A percentile compares a stretch with the other conserved stretches of the same genome.
Evolutionary conservation across 1,140 invertebrate genomes (phyloP).

Genomic region (Panulirus ornatus): DNA sequence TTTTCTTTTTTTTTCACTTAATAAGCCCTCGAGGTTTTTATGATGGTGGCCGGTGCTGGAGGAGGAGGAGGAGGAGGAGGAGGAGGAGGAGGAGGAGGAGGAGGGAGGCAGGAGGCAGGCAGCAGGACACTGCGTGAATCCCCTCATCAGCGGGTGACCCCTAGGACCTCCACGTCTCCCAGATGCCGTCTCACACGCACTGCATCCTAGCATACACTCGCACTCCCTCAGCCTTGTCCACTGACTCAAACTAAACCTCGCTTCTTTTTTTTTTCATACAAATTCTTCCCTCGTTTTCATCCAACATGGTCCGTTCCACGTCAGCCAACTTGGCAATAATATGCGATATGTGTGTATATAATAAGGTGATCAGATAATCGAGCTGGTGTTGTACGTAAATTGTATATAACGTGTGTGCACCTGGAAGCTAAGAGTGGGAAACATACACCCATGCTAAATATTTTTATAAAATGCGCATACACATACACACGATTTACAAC

Average conservation of each 20-base stretch:
- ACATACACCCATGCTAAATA: too few relatives aligned
- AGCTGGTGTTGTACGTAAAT: too few relatives aligned
- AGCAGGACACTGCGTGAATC: slow-evolving; percentile 13
- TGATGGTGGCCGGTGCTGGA: background rate
- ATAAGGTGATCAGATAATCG: too few relatives aligned
- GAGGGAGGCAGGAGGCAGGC: background rate
- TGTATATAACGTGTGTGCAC: too few relatives aligned
- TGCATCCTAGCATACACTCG: background rate
- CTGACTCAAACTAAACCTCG: background rate
- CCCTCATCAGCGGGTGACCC: slow-evolving; percentile 37
- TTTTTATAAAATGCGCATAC: too few relatives aligned
- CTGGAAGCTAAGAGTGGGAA: too few relatives aligned
- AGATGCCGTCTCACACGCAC: slow-evolving; percentile 17
- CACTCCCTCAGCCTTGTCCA: background rate
- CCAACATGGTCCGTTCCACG: background rate
- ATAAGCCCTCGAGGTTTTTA: background rate
- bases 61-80: background rate
- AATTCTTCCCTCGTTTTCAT: too few relatives aligned
- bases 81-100: background rate
- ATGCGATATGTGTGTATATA: too few relatives aligned
- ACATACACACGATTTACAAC: too few relatives aligned
- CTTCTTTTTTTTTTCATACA: background rate
- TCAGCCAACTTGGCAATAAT: too few relatives aligned
- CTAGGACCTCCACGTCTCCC: slow-evolving; percentile 47
- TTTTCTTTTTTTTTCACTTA: too few relatives aligned